Percentiles rank a stretch among this genome's conserved stretches.
These are phyloP conservation scores for Platichthys stellatus DNA, from an alignment of 2,113 vertebrate species.

Conservation along the genomic window DNA sequence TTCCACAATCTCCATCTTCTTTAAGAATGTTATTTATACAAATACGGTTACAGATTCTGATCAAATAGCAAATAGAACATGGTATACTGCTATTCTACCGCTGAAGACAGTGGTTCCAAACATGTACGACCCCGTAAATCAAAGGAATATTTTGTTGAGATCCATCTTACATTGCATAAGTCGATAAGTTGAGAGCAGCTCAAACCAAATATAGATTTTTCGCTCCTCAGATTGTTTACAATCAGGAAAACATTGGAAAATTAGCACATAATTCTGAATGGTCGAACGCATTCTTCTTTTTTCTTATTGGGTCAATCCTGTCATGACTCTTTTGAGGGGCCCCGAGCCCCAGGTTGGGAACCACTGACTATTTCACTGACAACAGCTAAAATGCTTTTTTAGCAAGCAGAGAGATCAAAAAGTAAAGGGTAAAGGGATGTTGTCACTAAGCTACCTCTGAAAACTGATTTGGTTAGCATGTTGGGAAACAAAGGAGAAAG, in stretches of 20 bases:
- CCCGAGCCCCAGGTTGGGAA: constrained; percentile 1
- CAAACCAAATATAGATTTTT: constrained; percentile 11
- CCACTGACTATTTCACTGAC: constrained; percentile 1
- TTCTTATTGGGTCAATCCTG: not conserved
- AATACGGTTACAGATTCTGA: not conserved
- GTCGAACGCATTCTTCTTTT: not conserved
- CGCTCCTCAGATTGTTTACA: constrained; percentile 1
- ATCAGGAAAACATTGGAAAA: not conserved
- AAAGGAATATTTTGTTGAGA: not conserved
- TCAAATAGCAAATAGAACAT: not conserved
- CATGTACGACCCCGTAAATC: constrained; percentile 2
- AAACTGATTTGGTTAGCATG: not conserved
- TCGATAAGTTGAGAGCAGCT: not conserved
- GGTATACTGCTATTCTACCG: not conserved
- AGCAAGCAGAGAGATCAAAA: constrained; percentile 9
- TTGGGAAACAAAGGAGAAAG: not conserved
- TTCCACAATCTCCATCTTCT: too few relatives aligned
- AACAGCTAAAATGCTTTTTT: constrained; percentile 13
- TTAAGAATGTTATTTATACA: not conserved
- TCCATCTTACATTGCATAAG: constrained; percentile 26
- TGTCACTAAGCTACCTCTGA: not conserved
- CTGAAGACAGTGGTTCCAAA: constrained; percentile 12
- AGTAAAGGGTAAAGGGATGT: not conserved
- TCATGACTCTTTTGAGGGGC: not conserved
- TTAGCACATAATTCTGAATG: not conserved